Evolutionary conservation across 2,888 invertebrate genomes (phyloP).

Genomic region (Drosophila ustulata): DNA sequence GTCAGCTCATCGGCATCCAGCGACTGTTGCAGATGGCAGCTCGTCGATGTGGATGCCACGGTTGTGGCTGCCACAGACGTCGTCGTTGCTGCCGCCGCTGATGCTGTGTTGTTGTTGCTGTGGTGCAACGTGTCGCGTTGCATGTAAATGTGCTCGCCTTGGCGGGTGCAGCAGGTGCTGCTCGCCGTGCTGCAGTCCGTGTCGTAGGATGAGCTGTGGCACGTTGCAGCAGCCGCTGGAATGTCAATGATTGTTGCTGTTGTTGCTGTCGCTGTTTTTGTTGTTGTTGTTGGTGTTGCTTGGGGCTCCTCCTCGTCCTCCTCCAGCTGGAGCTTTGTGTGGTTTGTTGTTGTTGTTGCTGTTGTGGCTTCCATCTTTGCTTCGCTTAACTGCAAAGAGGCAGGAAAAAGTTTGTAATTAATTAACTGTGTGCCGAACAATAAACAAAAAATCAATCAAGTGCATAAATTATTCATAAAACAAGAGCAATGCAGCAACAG

Average conservation of each 20-base stretch:
- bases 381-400: slow-evolving; percentile 38
- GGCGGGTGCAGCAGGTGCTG: slow-evolving; percentile 82
- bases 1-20: slow-evolving; percentile 61
- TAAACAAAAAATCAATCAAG: slow-evolving; percentile 77
- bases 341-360: slow-evolving; percentile 51
- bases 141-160: slow-evolving; percentile 82
- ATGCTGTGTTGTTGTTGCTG: slow-evolving; percentile 15
- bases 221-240: slow-evolving; percentile 64
- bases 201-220: slow-evolving; percentile 74
- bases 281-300: slow-evolving; percentile 26
- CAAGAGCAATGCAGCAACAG: slow-evolving; percentile 25
- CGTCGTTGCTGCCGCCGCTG: slow-evolving; percentile 15
- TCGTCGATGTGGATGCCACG: slow-evolving; percentile 23
- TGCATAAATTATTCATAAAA: slow-evolving; percentile 77
- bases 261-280: slow-evolving; percentile 11
- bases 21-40: slow-evolving; percentile 35
- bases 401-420: slow-evolving; percentile 65
- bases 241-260: slow-evolving; percentile 82
- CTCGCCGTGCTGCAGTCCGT: slow-evolving; percentile 83
- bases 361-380: slow-evolving; percentile 56
- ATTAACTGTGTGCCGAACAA: slow-evolving; percentile 67
- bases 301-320: slow-evolving; percentile 35
- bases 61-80: slow-evolving; percentile 12
- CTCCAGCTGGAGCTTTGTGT: slow-evolving; percentile 66
- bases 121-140: slow-evolving; percentile 62